These are phyloP conservation scores for Aphodius granarius DNA, from an alignment of 2,888 invertebrate species.

Conservation along the genomic window DNA sequence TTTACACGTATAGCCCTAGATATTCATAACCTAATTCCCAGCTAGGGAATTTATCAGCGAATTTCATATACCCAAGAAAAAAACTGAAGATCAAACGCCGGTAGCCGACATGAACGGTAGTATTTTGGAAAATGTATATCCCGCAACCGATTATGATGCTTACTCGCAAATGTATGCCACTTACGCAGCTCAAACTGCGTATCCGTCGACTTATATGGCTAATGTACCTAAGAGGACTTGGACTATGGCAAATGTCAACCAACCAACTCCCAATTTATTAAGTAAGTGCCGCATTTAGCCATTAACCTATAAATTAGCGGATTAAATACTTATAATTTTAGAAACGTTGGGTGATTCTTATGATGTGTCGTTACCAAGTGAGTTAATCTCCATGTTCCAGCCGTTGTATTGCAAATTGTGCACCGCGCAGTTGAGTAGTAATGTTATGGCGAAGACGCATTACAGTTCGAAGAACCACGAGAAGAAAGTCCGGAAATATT, in stretches of 20 bases:
- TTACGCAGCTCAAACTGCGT: neutral
- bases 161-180: neutral
- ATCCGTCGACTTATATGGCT: neutral
- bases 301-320: too few species aligned
- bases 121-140: neutral
- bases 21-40: conserved; percentile 2
- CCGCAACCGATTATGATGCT: neutral
- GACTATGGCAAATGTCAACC: neutral
- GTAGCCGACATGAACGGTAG: neutral
- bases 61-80: neutral
- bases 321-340: too few species aligned
- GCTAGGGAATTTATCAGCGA: neutral
- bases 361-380: conserved; percentile 51
- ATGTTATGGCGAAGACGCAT: conserved; percentile 56
- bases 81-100: neutral
- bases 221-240: neutral
- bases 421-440: conserved; percentile 53
- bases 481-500: conserved; percentile 56
- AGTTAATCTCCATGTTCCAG: conserved; percentile 54
- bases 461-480: conserved; percentile 60
- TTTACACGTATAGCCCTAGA: neutral
- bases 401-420: conserved; percentile 59
- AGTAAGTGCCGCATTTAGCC: too few species aligned
- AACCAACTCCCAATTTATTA: neutral
- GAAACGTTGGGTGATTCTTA: conserved; percentile 43